A percentile compares a stretch with the other conserved stretches of the same genome.
Evolutionary conservation across 2,113 vertebrate genomes (phyloP).

Genomic region (Struthidea cinerea): DNA sequence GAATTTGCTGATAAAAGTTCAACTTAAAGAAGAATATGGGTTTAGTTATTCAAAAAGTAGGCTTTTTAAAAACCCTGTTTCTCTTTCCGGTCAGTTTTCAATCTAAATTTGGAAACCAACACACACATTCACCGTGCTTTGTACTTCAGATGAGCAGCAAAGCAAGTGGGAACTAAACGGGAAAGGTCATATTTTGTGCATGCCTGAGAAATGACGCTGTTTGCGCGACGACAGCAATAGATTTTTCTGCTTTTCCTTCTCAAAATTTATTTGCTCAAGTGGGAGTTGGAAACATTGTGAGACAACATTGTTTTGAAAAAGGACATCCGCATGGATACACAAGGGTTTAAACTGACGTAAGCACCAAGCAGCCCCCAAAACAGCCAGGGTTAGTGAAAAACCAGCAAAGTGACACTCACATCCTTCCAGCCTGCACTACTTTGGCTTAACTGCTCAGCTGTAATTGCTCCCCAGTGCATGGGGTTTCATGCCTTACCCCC

Average conservation of each 20-base stretch:
- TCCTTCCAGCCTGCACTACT: neutral
- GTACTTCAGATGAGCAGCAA: neutral
- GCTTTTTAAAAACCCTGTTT: neutral
- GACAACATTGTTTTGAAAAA: neutral
- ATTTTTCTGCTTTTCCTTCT: neutral
- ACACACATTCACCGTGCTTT: accelerated
- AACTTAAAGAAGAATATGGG: neutral
- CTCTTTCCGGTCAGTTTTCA: neutral
- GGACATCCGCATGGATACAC: neutral
- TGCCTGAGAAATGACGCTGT: neutral
- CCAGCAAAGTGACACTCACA: neutral
- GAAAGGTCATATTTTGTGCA: neutral
- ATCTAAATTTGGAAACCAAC: neutral
- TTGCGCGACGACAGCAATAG: neutral
- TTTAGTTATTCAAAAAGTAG: neutral
- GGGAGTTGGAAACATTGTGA: neutral
- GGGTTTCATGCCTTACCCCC: neutral
- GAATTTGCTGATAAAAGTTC: neutral
- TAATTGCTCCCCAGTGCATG: accelerated
- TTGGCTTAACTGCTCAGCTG: neutral
- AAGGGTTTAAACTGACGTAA: neutral
- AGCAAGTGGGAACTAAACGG: neutral
- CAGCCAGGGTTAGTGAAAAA: neutral
- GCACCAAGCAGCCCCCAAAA: neutral
- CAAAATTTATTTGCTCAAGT: neutral